These are phyloP conservation scores for Pomacea maculata DNA, from an alignment of 1,140 invertebrate species.

Conservation along the genomic window DNA sequence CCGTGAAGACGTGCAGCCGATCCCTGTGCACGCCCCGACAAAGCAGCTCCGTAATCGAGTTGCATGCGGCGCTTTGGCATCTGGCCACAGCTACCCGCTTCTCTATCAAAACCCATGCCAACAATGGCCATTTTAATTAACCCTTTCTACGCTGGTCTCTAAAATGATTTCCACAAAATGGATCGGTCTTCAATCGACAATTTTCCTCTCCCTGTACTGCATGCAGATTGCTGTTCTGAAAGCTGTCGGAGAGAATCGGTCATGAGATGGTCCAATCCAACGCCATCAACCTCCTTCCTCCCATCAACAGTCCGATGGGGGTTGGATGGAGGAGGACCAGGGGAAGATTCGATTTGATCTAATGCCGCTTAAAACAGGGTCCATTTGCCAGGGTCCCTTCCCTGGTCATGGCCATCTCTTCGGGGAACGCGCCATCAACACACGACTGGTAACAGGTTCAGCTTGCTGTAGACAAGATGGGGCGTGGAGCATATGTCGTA, in stretches of 20 bases:
- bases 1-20: too few relatives aligned
- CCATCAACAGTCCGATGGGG: constrained; percentile 1
- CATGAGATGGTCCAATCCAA: background rate
- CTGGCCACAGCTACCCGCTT: background rate
- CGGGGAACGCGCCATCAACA: background rate
- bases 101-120: constrained; percentile 20
- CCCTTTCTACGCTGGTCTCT: constrained; percentile 7
- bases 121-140: constrained; percentile 30
- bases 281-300: background rate
- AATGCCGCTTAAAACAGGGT: constrained; percentile 11
- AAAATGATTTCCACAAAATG: background rate
- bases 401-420: background rate
- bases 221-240: background rate
- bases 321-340: background rate
- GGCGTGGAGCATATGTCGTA: background rate
- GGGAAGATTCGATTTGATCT: constrained; percentile 13
- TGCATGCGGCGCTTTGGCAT: too few relatives aligned
- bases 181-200: constrained; percentile 11
- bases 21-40: too few relatives aligned
- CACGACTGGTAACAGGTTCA: constrained; percentile 25
- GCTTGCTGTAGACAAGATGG: background rate
- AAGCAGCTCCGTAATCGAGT: too few relatives aligned
- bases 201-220: background rate
- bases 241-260: background rate
- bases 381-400: background rate